Evolutionary conservation across 2,888 invertebrate genomes (phyloP), one percentile per base, ranked within the genome.

Genomic region (Lagria hirta): DNA sequence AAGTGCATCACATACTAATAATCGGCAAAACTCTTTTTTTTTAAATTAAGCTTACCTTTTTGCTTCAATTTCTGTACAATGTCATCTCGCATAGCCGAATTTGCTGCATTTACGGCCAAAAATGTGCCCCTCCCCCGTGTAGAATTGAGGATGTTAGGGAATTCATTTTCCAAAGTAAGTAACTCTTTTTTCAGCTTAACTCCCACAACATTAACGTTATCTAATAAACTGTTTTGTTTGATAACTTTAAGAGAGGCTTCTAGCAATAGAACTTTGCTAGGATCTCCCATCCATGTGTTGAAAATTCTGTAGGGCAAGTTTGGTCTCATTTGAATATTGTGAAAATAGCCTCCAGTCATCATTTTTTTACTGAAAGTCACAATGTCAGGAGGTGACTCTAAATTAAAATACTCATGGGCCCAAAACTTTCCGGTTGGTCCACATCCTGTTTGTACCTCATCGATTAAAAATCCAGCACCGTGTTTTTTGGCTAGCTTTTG

Each of bases 201-300:
- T 3, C 92, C 98, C 3, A 87, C 80, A 56, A 78, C 74, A 30
- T 77, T 73, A 0, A 90, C 93, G 55, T 83, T 79, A 1, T 80
- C 73, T 33, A 99, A 67, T n/a, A 99, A 77, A 37, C 87, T 82
- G 12, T 97, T 86, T 20, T 83, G 75, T 62, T 84, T 80, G 5
- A 99, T 86, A 0, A 92, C 88, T 32, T 88, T 81, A 20, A 98
- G 62, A 4, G 95, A 83, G 47, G 83, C 83, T 64, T 95, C 91
- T 40, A 99, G 72, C 8, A 99, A 72, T 30, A 96, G 73, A 27
- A 99, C 65, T 74, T 98, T 99, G 42, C 91, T 84, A 3, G 98
- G 97, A 70, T 99, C 99, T 7, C 99, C 99, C 85, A 98, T 88
- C 99, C 99, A 99, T 0, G 99, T 99, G 73, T 99, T 99, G 73